Evolutionary conservation across 2,888 invertebrate genomes (phyloP), one percentile per base, ranked within the genome.

Genomic region (Rhingia campestris): DNA sequence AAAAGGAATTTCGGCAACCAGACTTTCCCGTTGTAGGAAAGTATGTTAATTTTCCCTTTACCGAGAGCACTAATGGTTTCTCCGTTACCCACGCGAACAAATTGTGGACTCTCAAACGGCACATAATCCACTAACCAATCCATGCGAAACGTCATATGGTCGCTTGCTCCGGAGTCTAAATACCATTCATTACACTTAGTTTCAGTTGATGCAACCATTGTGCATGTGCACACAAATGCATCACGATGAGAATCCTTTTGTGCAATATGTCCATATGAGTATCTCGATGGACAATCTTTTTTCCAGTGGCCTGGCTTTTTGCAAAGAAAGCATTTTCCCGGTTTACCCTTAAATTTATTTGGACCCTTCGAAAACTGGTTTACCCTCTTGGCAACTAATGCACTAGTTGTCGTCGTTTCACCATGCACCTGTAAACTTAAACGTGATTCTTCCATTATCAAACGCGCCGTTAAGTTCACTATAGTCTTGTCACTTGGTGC

Each of bases 311-410:
- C n/a, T n/a, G n/a, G n/a, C n/a, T n/a, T n/a, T n/a, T n/a, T n/a
- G n/a, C n/a, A n/a, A n/a, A 58, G 47, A 72, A 81, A 87, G 69
- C 87, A 87, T 56, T 67, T 79, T 14, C 79, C 64, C 9, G n/a
- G 33, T 30, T 74, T 74, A 5, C 37, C 56, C 39, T 58, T 73
- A 1, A 30, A 45, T 74, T 64, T 56, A 4, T 10, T n/a, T 22
- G 43, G 59, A n/a, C 35, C 12, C 33, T 33, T 72, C 41, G 58
- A 32, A 47, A 54, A 58, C 4, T 9, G 33, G 14, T 39, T 6
- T 14, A 32, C 33, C 22, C 59, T 59, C 35, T 58, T 75, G 4
- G 56, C 49, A 58, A 49, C 37, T 10, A 66, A 41, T 22, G 75
- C 72, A 41, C 43, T 61, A 14, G 41, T 37, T 39, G 59, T 45